These are phyloP conservation scores for Heliconius erato DNA, from an alignment of 2,888 invertebrate species.

Conservation along the genomic window DNA sequence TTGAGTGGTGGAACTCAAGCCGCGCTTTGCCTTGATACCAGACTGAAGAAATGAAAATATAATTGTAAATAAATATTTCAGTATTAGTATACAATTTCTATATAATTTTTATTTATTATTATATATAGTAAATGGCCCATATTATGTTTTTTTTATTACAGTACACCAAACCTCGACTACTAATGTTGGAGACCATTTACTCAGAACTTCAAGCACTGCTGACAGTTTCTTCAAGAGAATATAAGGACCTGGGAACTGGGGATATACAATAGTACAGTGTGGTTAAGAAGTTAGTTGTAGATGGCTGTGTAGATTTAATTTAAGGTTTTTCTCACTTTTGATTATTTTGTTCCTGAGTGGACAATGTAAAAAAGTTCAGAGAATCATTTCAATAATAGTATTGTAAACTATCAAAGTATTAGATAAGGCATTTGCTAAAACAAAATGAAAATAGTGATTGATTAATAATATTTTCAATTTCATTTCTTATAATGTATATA, in stretches of 20 bases:
- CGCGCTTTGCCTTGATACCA: no score
- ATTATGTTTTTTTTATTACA: slow-evolving; percentile 59
- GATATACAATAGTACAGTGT: slow-evolving; percentile 50
- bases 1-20: no score
- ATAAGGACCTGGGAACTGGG: slow-evolving; percentile 59
- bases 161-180: slow-evolving; percentile 77
- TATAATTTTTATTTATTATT: neutral
- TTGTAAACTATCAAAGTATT: neutral
- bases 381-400: no score
- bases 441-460: neutral
- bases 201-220: slow-evolving; percentile 71
- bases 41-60: no score
- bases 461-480: neutral
- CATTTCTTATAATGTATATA: neutral
- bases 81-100: no score
- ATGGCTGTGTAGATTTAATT: no score
- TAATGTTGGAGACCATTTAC: slow-evolving; percentile 76
- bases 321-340: no score
- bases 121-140: neutral
- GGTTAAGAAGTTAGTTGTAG: neutral
- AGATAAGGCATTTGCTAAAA: neutral
- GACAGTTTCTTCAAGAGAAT: slow-evolving; percentile 57
- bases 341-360: no score
- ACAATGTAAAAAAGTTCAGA: no score
- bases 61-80: no score